Evolutionary conservation across 2,797 vertebrate genomes (phyloP).

Genomic region (Neosilurus hyrtlii): DNA sequence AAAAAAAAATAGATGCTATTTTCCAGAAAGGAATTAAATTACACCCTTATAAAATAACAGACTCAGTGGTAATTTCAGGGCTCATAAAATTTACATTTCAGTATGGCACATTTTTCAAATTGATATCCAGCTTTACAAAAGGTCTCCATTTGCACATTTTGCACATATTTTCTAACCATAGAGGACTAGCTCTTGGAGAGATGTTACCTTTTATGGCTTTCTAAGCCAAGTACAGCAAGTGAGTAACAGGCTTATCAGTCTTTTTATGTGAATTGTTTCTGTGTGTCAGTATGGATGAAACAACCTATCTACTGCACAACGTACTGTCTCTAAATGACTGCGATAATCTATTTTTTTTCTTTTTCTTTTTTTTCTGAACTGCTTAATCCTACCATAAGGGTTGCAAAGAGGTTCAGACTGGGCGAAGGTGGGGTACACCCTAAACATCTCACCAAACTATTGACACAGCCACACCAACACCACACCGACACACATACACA

Average conservation of each 20-base stretch:
- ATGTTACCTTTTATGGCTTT: slow-evolving; percentile 57
- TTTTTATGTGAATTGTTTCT: slow-evolving; percentile 31
- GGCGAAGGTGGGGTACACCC: too few relatives aligned
- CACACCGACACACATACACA: too few relatives aligned
- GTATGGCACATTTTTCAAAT: slow-evolving; percentile 73
- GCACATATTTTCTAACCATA: slow-evolving; percentile 55
- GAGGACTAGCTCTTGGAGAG: slow-evolving; percentile 56
- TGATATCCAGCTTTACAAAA: slow-evolving; percentile 48
- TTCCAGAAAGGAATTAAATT: slow-evolving; percentile 67
- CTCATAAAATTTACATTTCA: slow-evolving; percentile 72
- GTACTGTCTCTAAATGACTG: too few relatives aligned
- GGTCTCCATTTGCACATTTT: slow-evolving; percentile 64
- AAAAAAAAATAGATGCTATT: slow-evolving; percentile 32
- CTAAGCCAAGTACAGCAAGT: slow-evolving; percentile 57
- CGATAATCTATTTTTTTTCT: too few relatives aligned
- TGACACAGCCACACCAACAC: too few relatives aligned
- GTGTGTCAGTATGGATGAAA: neutral
- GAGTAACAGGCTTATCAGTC: slow-evolving; percentile 35
- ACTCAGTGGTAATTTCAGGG: slow-evolving; percentile 69
- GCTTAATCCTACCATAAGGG: too few relatives aligned
- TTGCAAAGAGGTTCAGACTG: too few relatives aligned
- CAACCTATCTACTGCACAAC: too few relatives aligned
- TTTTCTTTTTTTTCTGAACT: too few relatives aligned
- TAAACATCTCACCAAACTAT: too few relatives aligned
- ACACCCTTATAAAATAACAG: slow-evolving; percentile 66